Conservation (phyloP, 2,113 vertebrate genomes). For the Desmodus rotundus region DNA sequence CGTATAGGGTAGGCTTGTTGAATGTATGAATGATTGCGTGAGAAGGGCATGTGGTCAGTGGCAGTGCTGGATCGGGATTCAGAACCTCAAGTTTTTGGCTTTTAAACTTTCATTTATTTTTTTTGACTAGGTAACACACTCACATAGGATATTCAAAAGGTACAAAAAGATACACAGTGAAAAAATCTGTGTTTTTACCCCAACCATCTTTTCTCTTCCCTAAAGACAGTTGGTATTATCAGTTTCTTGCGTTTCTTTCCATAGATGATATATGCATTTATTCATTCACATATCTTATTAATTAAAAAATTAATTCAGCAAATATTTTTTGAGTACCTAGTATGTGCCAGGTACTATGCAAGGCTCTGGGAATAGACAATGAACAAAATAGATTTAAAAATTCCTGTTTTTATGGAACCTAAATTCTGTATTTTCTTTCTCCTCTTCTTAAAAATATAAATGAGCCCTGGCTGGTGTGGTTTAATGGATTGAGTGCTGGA, state of each 20-base stretch:
- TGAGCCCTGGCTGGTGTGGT: no score
- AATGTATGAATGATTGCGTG: neutral
- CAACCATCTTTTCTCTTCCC: neutral
- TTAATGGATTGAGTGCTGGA: no score
- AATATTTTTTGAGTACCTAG: neutral
- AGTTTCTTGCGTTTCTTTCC: neutral
- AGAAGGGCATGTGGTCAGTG: neutral
- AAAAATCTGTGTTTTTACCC: neutral
- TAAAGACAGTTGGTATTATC: neutral
- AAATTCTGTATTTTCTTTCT: neutral
- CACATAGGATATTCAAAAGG: neutral
- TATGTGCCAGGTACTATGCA: neutral
- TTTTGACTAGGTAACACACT: neutral
- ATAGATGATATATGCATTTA: neutral
- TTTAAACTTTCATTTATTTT: neutral
- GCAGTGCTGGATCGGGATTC: neutral
- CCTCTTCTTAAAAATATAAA: neutral
- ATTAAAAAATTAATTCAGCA: slow-evolving; percentile 7
- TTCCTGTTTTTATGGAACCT: neutral
- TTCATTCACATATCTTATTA: neutral
- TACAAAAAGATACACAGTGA: neutral
- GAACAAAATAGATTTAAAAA: neutral
- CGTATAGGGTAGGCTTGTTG: neutral
- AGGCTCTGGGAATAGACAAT: neutral
- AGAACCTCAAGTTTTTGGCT: neutral